Evolutionary conservation across 2,797 vertebrate species (phyloP).

Genomic region (Glossophaga mutica): DNA sequence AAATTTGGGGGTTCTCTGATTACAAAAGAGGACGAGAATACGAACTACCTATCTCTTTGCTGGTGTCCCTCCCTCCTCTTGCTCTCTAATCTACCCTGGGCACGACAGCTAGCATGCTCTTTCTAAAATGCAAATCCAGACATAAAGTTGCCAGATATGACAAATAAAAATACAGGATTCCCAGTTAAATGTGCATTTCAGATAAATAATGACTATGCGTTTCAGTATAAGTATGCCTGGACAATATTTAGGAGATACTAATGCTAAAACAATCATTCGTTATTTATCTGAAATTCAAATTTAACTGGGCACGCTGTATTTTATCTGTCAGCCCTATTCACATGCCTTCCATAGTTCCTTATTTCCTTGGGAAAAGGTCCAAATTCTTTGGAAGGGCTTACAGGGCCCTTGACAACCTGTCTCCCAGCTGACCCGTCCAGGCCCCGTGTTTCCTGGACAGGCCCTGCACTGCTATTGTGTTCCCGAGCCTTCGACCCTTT

Average conservation of each 20-base stretch:
- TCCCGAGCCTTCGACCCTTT: not conserved
- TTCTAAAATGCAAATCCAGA: slow-evolving; percentile 11
- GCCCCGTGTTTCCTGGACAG: not conserved
- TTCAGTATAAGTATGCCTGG: not conserved
- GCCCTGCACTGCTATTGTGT: not conserved
- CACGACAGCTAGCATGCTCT: not conserved
- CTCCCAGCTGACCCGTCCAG: not conserved
- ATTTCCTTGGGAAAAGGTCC: not conserved
- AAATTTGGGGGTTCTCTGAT: not conserved
- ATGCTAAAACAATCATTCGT: not conserved
- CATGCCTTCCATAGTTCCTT: not conserved
- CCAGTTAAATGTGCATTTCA: not conserved
- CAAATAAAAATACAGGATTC: not conserved
- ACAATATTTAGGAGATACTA: not conserved
- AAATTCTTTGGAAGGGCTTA: not conserved
- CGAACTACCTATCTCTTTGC: not conserved
- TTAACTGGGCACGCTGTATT: not conserved
- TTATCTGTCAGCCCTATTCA: not conserved
- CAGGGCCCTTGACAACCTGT: not conserved
- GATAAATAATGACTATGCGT: not conserved
- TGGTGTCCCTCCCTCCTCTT: not conserved
- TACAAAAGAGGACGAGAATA: not conserved
- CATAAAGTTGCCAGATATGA: not conserved
- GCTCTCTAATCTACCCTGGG: not conserved
- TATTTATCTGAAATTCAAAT: not conserved